A percentile compares a stretch with the other conserved stretches of the same genome.
Evolutionary conservation across 2,888 invertebrate genomes (phyloP).

Genomic region (Mythimna lalbum): DNA sequence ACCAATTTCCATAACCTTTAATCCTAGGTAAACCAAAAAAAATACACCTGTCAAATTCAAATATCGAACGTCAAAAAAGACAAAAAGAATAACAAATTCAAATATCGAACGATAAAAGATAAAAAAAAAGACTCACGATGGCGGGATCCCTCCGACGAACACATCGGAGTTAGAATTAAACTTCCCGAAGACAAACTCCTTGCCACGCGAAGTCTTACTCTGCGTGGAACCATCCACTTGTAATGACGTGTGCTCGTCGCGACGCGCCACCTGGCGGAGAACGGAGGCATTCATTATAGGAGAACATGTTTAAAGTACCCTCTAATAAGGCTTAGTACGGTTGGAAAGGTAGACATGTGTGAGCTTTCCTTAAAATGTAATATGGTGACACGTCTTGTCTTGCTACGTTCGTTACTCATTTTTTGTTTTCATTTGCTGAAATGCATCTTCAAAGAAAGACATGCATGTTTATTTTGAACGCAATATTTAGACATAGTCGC

Average conservation of each 20-base stretch:
- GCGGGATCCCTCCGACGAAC: conserved; percentile 99
- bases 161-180: conserved; percentile 97
- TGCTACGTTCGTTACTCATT: too few species aligned
- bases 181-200: conserved; percentile 97
- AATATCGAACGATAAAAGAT: conserved; percentile 13
- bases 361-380: neutral
- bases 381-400: neutral
- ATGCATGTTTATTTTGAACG: too few species aligned
- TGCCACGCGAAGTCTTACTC: conserved; percentile 95
- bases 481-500: too few species aligned
- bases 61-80: conserved; percentile 16
- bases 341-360: conserved; percentile 2
- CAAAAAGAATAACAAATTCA: conserved; percentile 11
- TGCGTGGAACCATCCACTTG: conserved; percentile 96
- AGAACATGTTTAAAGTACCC: conserved; percentile 3
- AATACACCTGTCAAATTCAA: conserved; percentile 12
- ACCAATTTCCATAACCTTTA: conserved; percentile 4
- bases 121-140: conserved; percentile 91
- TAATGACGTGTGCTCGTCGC: conserved; percentile 95
- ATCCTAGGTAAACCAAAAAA: neutral
- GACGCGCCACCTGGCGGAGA: conserved; percentile 91
- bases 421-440: too few species aligned
- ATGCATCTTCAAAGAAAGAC: too few species aligned
- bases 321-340: conserved; percentile 26
- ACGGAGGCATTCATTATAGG: conserved; percentile 17